Evolutionary conservation across 1,140 invertebrate genomes (phyloP), one percentile per base, ranked within the genome.

Genomic region (Fopius arisanus): DNA sequence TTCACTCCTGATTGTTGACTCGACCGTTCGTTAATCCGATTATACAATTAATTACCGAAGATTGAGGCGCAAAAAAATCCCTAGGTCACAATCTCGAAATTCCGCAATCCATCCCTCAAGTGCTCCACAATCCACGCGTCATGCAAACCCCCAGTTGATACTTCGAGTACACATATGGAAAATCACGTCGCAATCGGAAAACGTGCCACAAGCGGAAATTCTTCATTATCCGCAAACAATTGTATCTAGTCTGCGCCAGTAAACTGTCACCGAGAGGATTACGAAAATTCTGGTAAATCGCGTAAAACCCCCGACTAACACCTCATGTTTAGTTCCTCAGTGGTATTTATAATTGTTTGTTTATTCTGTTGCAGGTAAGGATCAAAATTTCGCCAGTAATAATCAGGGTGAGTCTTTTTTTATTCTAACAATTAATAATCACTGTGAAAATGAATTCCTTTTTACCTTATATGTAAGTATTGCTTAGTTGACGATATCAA

Each of bases 301-400:
- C 26, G 28, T 31, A 29, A 65, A 65, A 65, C n/a, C n/a, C 4
- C 26, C n/a, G 9, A 14, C 10, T 16, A 28, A 59, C 23, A 26
- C 21, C 54, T 31, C 28, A 29, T 23, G 26, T 69, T 59, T 37
- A 59, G 62, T 70, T n/a, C 19, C 10, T 3, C 12, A 40, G n/a
- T 16, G 31, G 29, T 28, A 59, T 21, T 43, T 23, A 71, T 71
- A 63, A 41, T 71, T 63, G 23, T 62, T n/a, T 63, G 26, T 63
- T 63, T 72, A 72, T 70, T 79, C 48, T 83, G 79, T 87, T 87
- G 51, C 81, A 88, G 87, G 86, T 86, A 88, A 87, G 87, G 87
- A 87, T 86, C 83, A 81, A 83, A 86, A 82, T 87, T 87, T 82
- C 83, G 79, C 83, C 80, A 86, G 83, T 87, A 87, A 86, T 84